These are phyloP conservation scores for Chymomyza caudatula DNA, from an alignment of 2,888 invertebrate species.

Conservation along the genomic window DNA sequence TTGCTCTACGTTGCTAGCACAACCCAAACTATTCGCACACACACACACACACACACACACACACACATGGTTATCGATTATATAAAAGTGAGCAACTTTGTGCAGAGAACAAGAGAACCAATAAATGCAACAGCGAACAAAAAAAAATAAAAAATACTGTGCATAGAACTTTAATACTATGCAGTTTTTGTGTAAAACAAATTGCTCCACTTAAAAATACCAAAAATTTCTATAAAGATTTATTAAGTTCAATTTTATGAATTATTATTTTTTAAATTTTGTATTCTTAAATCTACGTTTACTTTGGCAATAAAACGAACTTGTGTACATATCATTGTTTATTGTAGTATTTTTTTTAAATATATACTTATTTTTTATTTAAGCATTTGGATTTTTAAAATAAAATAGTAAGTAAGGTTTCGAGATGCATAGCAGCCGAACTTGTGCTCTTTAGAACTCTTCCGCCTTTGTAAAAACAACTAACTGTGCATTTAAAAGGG, in stretches of 20 bases:
- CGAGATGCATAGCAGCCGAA: too few species aligned
- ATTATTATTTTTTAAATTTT: neutral
- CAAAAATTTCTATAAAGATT: too few species aligned
- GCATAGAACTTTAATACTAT: too few species aligned
- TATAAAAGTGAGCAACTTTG: constrained; percentile 7
- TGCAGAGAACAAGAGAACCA: constrained; percentile 23
- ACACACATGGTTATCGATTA: too few species aligned
- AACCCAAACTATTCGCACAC: too few species aligned
- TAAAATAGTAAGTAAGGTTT: too few species aligned
- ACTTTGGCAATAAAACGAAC: constrained; percentile 51
- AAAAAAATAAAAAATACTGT: neutral
- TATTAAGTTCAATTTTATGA: neutral
- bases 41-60: too few species aligned
- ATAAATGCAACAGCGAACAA: constrained; percentile 25
- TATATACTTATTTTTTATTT: neutral
- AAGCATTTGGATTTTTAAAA: constrained; percentile 22
- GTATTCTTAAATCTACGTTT: neutral
- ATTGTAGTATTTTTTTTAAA: constrained; percentile 1
- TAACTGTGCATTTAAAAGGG: too few species aligned
- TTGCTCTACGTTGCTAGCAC: too few species aligned
- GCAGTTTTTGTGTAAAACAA: neutral
- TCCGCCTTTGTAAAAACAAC: too few species aligned
- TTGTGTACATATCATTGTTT: constrained; percentile 61
- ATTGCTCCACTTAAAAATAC: neutral
- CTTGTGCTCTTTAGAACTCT: too few species aligned